Conservation (phyloP, 2,113 vertebrate genomes). For the Origma solitaria region DNA sequence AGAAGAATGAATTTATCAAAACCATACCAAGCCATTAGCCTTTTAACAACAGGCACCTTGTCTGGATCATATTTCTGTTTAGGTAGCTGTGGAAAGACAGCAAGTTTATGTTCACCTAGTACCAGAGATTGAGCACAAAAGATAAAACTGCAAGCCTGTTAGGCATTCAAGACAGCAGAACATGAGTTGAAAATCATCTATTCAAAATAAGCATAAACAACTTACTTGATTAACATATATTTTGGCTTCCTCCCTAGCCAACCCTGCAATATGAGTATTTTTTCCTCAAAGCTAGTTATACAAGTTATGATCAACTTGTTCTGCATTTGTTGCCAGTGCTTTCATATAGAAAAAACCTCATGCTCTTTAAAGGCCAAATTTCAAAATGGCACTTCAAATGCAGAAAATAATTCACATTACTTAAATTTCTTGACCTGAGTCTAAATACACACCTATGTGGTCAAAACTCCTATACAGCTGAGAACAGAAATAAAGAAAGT, state of each 20-base stretch:
- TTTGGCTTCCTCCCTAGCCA: not conserved
- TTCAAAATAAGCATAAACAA: not conserved
- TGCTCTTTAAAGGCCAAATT: not conserved
- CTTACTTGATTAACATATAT: not conserved
- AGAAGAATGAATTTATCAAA: not conserved
- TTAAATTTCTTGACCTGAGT: not conserved
- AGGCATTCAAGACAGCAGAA: not conserved
- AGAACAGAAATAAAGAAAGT: not conserved
- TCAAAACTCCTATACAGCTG: not conserved
- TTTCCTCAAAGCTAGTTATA: not conserved
- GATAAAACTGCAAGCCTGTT: not conserved
- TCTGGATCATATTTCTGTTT: not conserved
- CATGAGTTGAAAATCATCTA: not conserved
- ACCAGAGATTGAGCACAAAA: not conserved
- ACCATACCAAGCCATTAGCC: not conserved
- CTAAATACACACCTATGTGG: not conserved
- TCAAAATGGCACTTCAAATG: not conserved
- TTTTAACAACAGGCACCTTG: not conserved
- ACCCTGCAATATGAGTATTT: not conserved
- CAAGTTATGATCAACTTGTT: not conserved
- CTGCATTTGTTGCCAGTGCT: not conserved
- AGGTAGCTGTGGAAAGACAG: not conserved
- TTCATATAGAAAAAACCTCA: not conserved
- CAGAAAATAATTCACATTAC: not conserved
- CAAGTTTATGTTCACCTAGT: not conserved